Percentiles rank a stretch among this genome's conserved stretches.
Conservation (phyloP, 2,888 invertebrate species). For the Drosophila birchii region DNA sequence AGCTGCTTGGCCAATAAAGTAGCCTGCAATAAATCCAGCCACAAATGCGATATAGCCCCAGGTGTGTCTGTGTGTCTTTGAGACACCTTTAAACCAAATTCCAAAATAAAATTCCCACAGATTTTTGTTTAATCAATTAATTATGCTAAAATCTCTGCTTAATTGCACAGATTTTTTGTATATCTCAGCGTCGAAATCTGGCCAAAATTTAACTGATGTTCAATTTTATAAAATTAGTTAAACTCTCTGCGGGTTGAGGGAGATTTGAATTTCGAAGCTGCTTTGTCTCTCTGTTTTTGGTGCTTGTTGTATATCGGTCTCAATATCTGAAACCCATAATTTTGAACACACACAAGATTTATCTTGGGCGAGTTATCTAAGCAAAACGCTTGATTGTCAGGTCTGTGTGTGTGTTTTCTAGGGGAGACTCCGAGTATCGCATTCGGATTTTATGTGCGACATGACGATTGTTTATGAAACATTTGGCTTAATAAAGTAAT, state of each 20-base stretch:
- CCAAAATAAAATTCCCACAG: slow-evolving; percentile 48
- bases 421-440: slow-evolving; percentile 55
- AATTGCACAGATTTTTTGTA: slow-evolving; percentile 65
- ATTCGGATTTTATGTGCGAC: slow-evolving; percentile 69
- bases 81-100: neutral
- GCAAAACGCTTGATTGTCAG: slow-evolving; percentile 75
- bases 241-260: slow-evolving; percentile 49
- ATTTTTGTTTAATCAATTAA: slow-evolving; percentile 55
- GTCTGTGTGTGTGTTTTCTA: slow-evolving; percentile 51
- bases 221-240: slow-evolving; percentile 72
- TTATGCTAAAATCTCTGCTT: slow-evolving; percentile 69
- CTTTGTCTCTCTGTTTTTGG: neutral
- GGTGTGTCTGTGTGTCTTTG: neutral
- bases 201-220: slow-evolving; percentile 73
- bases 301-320: slow-evolving; percentile 56
- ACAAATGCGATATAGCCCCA: neutral
- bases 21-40: slow-evolving; percentile 21
- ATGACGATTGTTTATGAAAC: slow-evolving; percentile 78
- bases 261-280: slow-evolving; percentile 62
- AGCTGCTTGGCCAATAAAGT: slow-evolving; percentile 12
- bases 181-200: slow-evolving; percentile 54
- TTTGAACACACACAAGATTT: slow-evolving; percentile 60
- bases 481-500: slow-evolving; percentile 79
- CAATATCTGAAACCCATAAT: slow-evolving; percentile 73
- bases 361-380: slow-evolving; percentile 75